These are phyloP conservation scores for Arremon brunneinucha DNA, from an alignment of 2,797 vertebrate genomes.

Conservation along the genomic window DNA sequence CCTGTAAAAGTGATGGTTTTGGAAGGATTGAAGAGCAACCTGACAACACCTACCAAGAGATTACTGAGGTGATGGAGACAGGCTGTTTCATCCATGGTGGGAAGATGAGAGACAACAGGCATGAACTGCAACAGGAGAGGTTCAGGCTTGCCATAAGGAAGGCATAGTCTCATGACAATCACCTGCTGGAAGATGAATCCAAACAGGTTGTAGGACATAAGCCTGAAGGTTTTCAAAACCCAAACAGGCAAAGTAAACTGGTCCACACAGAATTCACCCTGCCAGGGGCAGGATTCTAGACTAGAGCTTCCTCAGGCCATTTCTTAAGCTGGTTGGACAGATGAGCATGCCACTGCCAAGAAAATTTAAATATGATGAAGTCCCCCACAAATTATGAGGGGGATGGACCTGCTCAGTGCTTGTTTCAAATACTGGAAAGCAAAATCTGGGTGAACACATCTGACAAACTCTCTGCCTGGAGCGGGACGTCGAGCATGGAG, in stretches of 20 bases:
- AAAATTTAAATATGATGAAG: background rate
- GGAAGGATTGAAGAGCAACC: accelerated
- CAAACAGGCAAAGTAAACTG: background rate
- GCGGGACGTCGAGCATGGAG: accelerated
- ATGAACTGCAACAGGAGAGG: background rate
- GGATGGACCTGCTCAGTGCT: background rate
- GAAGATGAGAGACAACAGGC: background rate
- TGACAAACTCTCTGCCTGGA: background rate
- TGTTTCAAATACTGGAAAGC: background rate
- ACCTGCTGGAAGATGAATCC: background rate
- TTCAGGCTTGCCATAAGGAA: background rate
- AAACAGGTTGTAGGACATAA: background rate
- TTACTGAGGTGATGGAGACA: background rate
- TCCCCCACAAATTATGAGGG: background rate
- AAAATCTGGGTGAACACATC: background rate
- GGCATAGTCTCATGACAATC: accelerated
- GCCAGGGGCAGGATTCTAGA: background rate
- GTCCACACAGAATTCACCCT: background rate
- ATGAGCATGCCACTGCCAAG: accelerated
- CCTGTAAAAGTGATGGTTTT: background rate
- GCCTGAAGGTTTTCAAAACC: background rate
- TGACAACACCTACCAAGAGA: background rate
- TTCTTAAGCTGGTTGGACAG: background rate
- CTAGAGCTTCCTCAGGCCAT: background rate
- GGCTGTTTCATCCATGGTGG: background rate